Evolutionary conservation across 2,113 vertebrate genomes (phyloP).

Genomic region (Thunnus maccoyii): DNA sequence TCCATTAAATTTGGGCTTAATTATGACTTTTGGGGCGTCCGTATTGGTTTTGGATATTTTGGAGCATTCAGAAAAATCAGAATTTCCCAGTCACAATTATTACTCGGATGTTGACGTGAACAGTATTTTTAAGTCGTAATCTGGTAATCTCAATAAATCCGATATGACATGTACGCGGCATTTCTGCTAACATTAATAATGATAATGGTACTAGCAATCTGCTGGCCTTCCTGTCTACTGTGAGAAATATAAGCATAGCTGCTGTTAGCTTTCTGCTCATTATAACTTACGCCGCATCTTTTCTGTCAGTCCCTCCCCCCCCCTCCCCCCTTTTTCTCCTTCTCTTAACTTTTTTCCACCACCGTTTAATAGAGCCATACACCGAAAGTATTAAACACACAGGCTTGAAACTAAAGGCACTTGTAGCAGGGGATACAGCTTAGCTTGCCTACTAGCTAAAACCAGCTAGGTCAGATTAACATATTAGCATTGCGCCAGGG

Average conservation of each 20-base stretch:
- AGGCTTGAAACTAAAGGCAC: constrained; percentile 49
- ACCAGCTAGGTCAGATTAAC: constrained; percentile 60
- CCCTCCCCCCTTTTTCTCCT: neutral
- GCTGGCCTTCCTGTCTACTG: constrained; percentile 70
- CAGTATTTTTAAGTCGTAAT: neutral
- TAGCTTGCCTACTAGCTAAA: constrained; percentile 43
- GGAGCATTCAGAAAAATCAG: neutral
- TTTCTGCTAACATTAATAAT: constrained; percentile 22
- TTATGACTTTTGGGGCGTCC: neutral
- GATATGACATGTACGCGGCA: constrained; percentile 45
- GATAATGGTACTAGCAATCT: constrained; percentile 59
- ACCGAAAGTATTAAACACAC: constrained; percentile 53
- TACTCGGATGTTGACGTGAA: neutral
- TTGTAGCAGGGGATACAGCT: constrained; percentile 10
- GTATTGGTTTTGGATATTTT: neutral
- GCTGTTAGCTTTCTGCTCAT: constrained; percentile 53
- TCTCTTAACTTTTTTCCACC: neutral
- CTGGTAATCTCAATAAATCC: neutral
- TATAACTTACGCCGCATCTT: constrained; percentile 19
- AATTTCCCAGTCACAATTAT: neutral
- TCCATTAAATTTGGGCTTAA: neutral
- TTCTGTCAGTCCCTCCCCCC: neutral
- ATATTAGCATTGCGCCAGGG: constrained; percentile 57
- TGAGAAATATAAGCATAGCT: constrained; percentile 69
- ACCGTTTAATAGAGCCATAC: constrained; percentile 61